Conservation (phyloP, 2,888 invertebrate genomes). For the Tetramorium bicarinatum region DNA sequence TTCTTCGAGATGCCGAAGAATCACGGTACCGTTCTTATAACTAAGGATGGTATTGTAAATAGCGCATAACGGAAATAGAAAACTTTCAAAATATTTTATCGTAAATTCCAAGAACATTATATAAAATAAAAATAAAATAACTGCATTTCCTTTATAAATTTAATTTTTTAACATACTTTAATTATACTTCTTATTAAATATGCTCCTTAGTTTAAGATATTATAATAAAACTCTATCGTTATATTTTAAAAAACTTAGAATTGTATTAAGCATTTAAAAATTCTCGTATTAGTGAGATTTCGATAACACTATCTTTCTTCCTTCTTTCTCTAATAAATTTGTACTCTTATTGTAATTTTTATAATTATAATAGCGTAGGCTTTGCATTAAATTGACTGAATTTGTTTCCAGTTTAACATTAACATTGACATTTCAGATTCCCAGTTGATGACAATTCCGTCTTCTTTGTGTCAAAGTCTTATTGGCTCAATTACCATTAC, state of each 20-base stretch:
- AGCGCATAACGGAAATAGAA: neutral
- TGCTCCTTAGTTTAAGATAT: neutral
- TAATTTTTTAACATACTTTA: neutral
- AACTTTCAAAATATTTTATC: neutral
- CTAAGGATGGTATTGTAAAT: slow-evolving; percentile 70
- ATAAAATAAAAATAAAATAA: neutral
- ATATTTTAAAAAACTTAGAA: neutral
- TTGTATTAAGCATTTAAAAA: slow-evolving; percentile 3
- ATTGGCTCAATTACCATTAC: slow-evolving; percentile 95
- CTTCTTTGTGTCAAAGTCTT: slow-evolving; percentile 91
- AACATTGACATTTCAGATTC: slow-evolving; percentile 86
- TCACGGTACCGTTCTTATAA: slow-evolving; percentile 81
- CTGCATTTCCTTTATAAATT: neutral
- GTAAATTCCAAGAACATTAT: neutral
- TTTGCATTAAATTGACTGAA: neutral
- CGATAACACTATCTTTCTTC: neutral
- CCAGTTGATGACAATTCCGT: slow-evolving; percentile 92
- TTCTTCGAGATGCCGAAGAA: slow-evolving; percentile 82
- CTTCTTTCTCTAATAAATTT: neutral
- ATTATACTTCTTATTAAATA: neutral
- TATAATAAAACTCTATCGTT: slow-evolving; percentile 3
- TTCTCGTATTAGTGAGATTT: neutral
- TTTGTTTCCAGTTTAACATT: neutral
- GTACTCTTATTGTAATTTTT: neutral
- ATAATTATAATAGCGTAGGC: neutral